Evolutionary conservation across 2,888 invertebrate genomes (phyloP).

Genomic region (Drosophila anomelani): DNA sequence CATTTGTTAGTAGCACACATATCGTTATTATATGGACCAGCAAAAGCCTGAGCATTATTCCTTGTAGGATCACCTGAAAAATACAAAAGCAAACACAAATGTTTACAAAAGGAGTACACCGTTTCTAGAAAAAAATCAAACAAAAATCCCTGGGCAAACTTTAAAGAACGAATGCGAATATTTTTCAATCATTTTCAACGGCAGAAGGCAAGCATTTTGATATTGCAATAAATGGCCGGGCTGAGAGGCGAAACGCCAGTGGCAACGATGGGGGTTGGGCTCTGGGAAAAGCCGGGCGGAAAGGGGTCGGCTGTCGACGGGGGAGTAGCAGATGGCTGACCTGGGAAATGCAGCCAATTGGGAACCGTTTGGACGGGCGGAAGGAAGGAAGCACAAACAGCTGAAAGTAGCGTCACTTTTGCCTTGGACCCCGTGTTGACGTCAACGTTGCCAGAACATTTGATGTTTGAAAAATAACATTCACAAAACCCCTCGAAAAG

Average conservation of each 20-base stretch:
- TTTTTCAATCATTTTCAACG: slow-evolving; percentile 69
- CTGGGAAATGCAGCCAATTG: slow-evolving; percentile 56
- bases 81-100: slow-evolving; percentile 9
- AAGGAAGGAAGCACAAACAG: slow-evolving; percentile 49
- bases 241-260: slow-evolving; percentile 23
- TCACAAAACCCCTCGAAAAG: slow-evolving; percentile 14
- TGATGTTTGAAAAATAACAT: slow-evolving; percentile 53
- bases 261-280: slow-evolving; percentile 15
- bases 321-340: slow-evolving; percentile 31
- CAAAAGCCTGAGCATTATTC: slow-evolving; percentile 81
- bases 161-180: slow-evolving; percentile 40
- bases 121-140: neutral
- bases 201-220: slow-evolving; percentile 57
- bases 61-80: slow-evolving; percentile 63
- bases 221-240: slow-evolving; percentile 40
- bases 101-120: neutral
- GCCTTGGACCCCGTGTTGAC: slow-evolving; percentile 53
- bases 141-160: slow-evolving; percentile 1
- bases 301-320: neutral
- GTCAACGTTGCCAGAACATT: slow-evolving; percentile 50
- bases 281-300: neutral
- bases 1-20: slow-evolving; percentile 78
- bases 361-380: slow-evolving; percentile 40
- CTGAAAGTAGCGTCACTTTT: slow-evolving; percentile 49
- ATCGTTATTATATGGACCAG: slow-evolving; percentile 77